Evolutionary conservation across 1,140 invertebrate species (phyloP).

Genomic region (Psix sp.): DNA sequence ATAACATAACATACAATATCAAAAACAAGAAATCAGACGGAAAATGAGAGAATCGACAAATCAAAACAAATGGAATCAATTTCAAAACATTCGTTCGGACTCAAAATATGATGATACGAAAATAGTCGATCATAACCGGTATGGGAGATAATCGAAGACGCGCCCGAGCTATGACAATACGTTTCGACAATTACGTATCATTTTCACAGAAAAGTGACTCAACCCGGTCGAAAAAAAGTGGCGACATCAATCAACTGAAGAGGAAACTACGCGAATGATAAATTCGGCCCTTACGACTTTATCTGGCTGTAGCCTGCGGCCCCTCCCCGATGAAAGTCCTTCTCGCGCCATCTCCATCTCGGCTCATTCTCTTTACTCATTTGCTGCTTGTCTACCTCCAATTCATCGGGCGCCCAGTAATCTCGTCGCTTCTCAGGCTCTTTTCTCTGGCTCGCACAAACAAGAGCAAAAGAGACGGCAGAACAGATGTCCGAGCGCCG

Average conservation of each 20-base stretch:
- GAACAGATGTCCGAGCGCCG: constrained; percentile 45
- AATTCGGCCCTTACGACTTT: constrained; percentile 46
- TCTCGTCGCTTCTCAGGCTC: constrained; percentile 49
- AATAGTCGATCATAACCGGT: too few relatives aligned
- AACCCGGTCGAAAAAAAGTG: constrained; percentile 31
- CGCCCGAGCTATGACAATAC: constrained; percentile 35
- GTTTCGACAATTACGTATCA: constrained; percentile 48
- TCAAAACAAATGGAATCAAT: too few relatives aligned
- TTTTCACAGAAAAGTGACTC: constrained; percentile 19
- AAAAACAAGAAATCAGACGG: too few relatives aligned
- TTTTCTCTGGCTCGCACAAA: constrained; percentile 14
- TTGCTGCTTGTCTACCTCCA: constrained; percentile 49
- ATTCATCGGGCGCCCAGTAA: constrained; percentile 51
- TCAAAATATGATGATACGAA: too few relatives aligned
- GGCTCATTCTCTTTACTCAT: constrained; percentile 31
- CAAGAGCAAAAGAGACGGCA: constrained; percentile 32
- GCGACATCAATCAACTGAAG: constrained; percentile 39
- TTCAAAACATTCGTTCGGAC: too few relatives aligned
- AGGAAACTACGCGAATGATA: constrained; percentile 40
- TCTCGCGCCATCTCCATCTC: constrained; percentile 5
- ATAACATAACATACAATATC: too few relatives aligned
- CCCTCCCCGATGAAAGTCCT: background rate
- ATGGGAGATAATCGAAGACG: constrained; percentile 41
- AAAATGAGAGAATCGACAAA: too few relatives aligned
- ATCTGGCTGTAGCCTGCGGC: constrained; percentile 17